A percentile compares a stretch with the other conserved stretches of the same genome.
Conservation (phyloP, 2,797 vertebrate genomes). For the Acanthurus leucopareius region DNA sequence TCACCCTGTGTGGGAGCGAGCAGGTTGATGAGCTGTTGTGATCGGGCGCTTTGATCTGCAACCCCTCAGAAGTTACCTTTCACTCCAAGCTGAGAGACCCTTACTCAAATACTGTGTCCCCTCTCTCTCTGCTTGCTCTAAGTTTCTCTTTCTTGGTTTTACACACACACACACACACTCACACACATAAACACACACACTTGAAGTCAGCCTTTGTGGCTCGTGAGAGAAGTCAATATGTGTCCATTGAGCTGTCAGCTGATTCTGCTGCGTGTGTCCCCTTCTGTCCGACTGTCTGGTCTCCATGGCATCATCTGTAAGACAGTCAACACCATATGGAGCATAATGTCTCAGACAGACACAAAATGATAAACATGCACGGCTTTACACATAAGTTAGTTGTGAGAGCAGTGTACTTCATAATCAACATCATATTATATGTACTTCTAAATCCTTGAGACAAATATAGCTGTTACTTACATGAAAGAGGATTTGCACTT, state of each 20-base stretch:
- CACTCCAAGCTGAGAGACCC: conserved; percentile 63
- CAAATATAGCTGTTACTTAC: not conserved
- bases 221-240: conserved; percentile 88
- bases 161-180: conserved; percentile 31
- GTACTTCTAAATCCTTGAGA: not conserved
- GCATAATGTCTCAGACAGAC: conserved; percentile 5
- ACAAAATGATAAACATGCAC: conserved; percentile 2
- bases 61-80: conserved; percentile 58
- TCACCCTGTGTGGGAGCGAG: conserved; percentile 29
- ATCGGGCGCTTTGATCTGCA: conserved; percentile 58
- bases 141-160: conserved; percentile 23
- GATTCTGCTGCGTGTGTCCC: conserved; percentile 47
- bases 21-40: conserved; percentile 48
- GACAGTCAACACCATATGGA: conserved; percentile 8
- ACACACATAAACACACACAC: conserved; percentile 42
- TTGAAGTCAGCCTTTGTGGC: conserved; percentile 54
- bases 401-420: not conserved
- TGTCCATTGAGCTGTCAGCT: conserved; percentile 78
- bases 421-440: not conserved
- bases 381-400: not conserved
- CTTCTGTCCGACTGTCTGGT: conserved; percentile 61
- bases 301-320: conserved; percentile 75
- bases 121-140: conserved; percentile 3
- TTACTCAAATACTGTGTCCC: conserved; percentile 44
- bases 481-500: conserved; percentile 14